Percentiles rank a stretch among this genome's conserved stretches.
phyloP scores from a whole-genome alignment of 2,113 vertebrate genomes.

The Nycticorax nycticorax region DNA sequence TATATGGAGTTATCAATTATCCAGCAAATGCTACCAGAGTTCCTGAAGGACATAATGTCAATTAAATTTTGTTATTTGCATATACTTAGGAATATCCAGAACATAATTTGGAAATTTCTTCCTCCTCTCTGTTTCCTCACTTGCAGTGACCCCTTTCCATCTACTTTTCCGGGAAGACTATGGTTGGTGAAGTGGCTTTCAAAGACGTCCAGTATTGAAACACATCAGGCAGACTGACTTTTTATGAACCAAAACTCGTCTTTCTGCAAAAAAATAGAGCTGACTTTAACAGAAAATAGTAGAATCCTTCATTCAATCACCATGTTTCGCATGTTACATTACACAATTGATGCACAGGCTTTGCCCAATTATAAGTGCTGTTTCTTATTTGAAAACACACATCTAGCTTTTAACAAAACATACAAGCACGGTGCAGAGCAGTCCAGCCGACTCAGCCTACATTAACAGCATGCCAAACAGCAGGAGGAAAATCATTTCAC shows the following conservation, averaged over 20 bases:
- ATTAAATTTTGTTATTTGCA: neutral
- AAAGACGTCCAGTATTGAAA: neutral
- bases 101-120: neutral
- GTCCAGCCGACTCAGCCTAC: neutral
- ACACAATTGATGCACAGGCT: neutral
- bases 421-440: fast-evolving
- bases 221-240: neutral
- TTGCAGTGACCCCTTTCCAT: neutral
- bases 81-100: neutral
- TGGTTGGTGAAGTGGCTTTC: neutral
- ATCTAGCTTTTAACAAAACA: neutral
- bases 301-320: neutral
- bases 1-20: neutral
- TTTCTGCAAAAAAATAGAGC: neutral
- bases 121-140: neutral
- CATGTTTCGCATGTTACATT: neutral
- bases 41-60: neutral
- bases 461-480: neutral
- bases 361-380: neutral
- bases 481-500: neutral
- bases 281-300: neutral
- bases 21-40: neutral
- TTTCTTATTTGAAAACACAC: neutral
- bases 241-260: neutral
- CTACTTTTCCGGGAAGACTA: neutral